Evolutionary conservation across 2,797 vertebrate species (phyloP).

Genomic region (Nasua narica): DNA sequence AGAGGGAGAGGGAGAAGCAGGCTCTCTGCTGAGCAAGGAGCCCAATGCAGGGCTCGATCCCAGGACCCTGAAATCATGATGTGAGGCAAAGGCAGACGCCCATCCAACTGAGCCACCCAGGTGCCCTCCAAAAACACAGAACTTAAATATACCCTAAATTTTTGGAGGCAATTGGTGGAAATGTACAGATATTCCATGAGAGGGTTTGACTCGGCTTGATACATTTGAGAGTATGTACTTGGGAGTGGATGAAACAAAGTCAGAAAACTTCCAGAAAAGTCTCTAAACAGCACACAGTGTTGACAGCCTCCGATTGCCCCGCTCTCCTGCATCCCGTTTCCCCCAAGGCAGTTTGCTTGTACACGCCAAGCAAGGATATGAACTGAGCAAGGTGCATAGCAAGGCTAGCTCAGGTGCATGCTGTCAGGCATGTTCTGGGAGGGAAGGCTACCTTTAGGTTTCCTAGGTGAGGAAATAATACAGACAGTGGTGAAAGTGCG

Average conservation of each 20-base stretch:
- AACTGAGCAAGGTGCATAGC: background rate
- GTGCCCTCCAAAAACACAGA: background rate
- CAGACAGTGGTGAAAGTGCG: background rate
- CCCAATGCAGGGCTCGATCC: background rate
- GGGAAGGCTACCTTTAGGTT: background rate
- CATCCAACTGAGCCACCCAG: background rate
- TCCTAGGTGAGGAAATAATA: slow-evolving; percentile 15
- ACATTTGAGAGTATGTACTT: background rate
- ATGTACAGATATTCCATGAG: background rate
- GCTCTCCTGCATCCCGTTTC: background rate
- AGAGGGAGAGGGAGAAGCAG: background rate
- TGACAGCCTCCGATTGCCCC: background rate
- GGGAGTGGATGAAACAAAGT: background rate
- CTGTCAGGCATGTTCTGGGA: background rate
- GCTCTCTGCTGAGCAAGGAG: background rate
- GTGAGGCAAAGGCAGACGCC: background rate
- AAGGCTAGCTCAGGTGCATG: background rate
- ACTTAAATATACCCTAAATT: background rate
- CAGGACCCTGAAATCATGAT: background rate
- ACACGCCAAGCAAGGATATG: background rate
- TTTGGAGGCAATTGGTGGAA: background rate
- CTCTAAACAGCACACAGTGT: background rate
- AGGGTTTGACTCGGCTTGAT: background rate
- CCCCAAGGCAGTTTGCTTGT: background rate
- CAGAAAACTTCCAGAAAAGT: background rate